Conservation (phyloP, 2,113 vertebrate genomes). For the Tupaia chinensis region DNA sequence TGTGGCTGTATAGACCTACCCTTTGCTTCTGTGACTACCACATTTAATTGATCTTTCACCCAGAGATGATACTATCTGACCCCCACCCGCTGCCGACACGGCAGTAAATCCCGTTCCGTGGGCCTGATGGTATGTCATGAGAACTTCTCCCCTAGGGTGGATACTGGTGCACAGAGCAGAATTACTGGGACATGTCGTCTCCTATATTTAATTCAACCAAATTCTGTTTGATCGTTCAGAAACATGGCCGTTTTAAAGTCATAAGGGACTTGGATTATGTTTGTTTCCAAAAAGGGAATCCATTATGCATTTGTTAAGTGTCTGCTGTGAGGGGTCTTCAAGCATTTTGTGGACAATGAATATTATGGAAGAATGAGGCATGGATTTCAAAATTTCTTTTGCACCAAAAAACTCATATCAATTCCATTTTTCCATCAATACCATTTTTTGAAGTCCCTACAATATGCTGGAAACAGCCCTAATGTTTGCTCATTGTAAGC, state of each 20-base stretch:
- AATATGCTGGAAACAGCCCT: not conserved
- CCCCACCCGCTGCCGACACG: rapidly evolving
- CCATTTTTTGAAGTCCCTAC: not conserved
- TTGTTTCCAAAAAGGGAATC: not conserved
- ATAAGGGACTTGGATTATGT: not conserved
- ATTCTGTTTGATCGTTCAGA: not conserved
- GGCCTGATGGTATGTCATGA: rapidly evolving
- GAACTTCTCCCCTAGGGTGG: not conserved
- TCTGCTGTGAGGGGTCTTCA: no score
- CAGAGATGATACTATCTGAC: not conserved
- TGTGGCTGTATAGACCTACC: rapidly evolving
- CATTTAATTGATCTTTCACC: not conserved
- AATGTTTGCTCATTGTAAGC: not conserved
- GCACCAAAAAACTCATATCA: no score
- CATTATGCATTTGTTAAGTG: no score
- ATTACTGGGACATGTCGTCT: not conserved
- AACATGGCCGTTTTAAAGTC: not conserved
- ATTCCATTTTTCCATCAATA: no score
- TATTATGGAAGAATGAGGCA: no score
- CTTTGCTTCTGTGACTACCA: not conserved
- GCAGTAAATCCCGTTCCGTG: not conserved
- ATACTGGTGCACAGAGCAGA: not conserved
- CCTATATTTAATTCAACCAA: not conserved
- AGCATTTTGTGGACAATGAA: no score
- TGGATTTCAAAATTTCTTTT: no score